Evolutionary conservation across 2,113 vertebrate species (phyloP), one percentile per base, ranked within the genome.

Genomic region (Microcebus ravelobensis): DNA sequence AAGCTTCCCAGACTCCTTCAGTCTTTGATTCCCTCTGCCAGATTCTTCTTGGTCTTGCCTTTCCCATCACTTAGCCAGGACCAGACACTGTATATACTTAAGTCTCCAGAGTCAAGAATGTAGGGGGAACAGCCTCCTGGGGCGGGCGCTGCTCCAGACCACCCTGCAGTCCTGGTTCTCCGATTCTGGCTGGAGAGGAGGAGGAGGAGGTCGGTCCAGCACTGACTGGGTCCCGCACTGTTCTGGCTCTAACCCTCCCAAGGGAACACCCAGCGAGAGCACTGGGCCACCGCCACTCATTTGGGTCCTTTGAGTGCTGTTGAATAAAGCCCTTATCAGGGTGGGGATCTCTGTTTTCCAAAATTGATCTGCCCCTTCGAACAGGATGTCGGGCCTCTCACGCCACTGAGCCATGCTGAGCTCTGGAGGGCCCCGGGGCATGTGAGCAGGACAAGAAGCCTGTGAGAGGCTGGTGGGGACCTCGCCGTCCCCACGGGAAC

Each of bases 321-420:
- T 95, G 95, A 96, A 92, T 88, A 81, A 79, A 34, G 65, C 76
- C 71, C 91, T 97, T 91, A 94, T 96, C 95, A 48, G 95, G 67
- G 91, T 92, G 42, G 73, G 7, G 82, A 95, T 98, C 97, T 97
- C 76, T 92, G 76, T 87, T 81, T 96, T 95, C 79, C 84, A 82
- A 95, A 74, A 84, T 71, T 13, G 20, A 84, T 94, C 59, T 39
- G 52, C 8, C 63, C 67, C 87, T 57, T 90, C 57, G 70, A 31
- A 70, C 87, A 77, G 91, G 96, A 96, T 79, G 87, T 79, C 42
- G 81, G 79, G 68, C 83, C 90, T 90, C 83, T 81, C 34, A 23
- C 1, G 45, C 87, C 80, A 36, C 8, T 31, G 85, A 87, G 39
- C 61, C 42, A 61, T 14, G 39, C 85, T 97, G 92, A 95, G 96